Percentiles rank a stretch among this genome's conserved stretches.
These are phyloP conservation scores for Taurulus bubalis DNA, from an alignment of 2,113 vertebrate species.

Conservation along the genomic window DNA sequence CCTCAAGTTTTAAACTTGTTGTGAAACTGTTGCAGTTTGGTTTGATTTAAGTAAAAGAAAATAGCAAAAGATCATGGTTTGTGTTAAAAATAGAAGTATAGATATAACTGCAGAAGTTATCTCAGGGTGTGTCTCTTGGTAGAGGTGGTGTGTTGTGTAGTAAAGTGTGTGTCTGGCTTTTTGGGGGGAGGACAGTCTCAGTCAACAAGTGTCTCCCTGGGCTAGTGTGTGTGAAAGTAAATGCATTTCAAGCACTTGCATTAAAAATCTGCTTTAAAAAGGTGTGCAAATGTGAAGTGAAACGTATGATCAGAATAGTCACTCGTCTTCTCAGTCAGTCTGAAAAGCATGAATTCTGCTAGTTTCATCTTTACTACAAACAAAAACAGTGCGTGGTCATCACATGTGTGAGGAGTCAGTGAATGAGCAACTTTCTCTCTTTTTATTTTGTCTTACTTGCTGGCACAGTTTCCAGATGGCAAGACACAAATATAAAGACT, in stretches of 20 bases:
- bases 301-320: not conserved
- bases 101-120: not conserved
- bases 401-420: conserved; percentile 6
- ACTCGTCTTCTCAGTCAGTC: not conserved
- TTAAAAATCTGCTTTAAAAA: conserved; percentile 38
- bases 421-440: conserved; percentile 25
- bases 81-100: not conserved
- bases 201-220: not conserved
- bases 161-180: not conserved
- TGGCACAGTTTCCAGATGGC: conserved; percentile 31
- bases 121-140: not conserved
- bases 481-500: conserved; percentile 45
- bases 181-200: too few species aligned
- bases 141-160: not conserved
- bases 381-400: not conserved
- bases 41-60: not conserved
- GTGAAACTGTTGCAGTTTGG: not conserved
- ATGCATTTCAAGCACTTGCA: conserved; percentile 11
- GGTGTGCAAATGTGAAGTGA: not conserved
- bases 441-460: conserved; percentile 41
- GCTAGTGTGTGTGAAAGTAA: conserved; percentile 35
- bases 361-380: not conserved
- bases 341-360: not conserved
- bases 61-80: not conserved
- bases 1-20: not conserved